Evolutionary conservation across 2,888 invertebrate genomes (phyloP), one percentile per base, ranked within the genome.

Genomic region (Sturmia bella): DNA sequence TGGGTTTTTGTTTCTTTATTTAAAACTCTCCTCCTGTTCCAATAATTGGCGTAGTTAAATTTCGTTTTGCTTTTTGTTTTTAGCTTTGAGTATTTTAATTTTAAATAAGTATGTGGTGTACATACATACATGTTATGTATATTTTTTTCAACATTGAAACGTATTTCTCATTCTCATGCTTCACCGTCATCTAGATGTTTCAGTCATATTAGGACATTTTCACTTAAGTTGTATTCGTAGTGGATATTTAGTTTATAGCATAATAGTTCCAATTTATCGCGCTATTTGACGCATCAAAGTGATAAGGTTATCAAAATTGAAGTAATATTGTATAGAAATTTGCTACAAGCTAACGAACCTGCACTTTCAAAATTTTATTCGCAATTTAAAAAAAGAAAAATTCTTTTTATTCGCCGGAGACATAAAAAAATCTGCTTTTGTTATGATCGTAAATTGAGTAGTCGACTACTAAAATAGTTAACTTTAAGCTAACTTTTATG

Each of bases 81-180:
- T 41, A 68, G 66, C 41, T 50, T 59, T 45, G 24, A 52, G 15
- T 61, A 39, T n/a, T 45, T 68, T 21, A 6, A 39, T 57, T 64
- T 64, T 0, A n/a, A 24, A 32, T 59, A 41, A 6, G 32, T 32
- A 32, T 7, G 32, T 32, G 9, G 9, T 6, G 6, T 27, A 27
- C 6, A 27, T 6, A 27, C 9, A 7, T 32, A 32, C 9, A 32
- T 32, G 32, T 17, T 56, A 41, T 54, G 13, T 15, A 45, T 76
- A 59, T 48, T 76, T 75, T 39, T 68, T 74, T 83, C 75, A 7
- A 41, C 56, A 64, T 77, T 19, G 50, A 48, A 69, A 27, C 63
- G 59, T n/a, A n/a, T 69, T 73, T 79, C n/a, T 43, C 68, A 52
- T 74, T 41, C 32, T 63, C 59, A 76, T 76, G 32, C 43, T 32